Evolutionary conservation across 1,140 invertebrate species (phyloP).

Genomic region (Apis dorsata): DNA sequence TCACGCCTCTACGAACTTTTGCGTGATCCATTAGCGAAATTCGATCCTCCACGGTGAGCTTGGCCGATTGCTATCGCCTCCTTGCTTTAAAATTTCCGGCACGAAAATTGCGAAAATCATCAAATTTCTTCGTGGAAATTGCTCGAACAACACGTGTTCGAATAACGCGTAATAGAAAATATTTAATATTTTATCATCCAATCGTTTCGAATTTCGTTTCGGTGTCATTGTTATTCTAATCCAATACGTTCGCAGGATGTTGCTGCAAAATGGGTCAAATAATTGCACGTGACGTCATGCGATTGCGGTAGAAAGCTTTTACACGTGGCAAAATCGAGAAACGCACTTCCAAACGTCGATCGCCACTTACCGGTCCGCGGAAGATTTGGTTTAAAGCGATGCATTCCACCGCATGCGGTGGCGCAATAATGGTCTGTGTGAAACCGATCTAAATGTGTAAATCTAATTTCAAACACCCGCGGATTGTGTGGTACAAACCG

Average conservation of each 20-base stretch:
- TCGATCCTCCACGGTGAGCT: conserved; percentile 36
- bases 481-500: neutral
- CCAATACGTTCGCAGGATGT: neutral
- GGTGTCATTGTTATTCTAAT: neutral
- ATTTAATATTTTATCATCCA: neutral
- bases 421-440: conserved; percentile 35
- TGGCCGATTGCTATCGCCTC: neutral
- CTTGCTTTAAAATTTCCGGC: neutral
- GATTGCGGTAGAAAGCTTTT: conserved; percentile 34
- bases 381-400: conserved; percentile 32
- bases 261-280: conserved; percentile 25
- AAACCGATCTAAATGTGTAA: conserved; percentile 44
- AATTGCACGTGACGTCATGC: neutral
- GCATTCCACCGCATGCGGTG: conserved; percentile 2
- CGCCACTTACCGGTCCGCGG: conserved; percentile 9
- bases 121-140: no score
- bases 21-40: conserved; percentile 68
- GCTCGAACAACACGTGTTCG: no score
- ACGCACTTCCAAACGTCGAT: conserved; percentile 23
- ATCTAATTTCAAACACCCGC: conserved; percentile 18
- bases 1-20: conserved; percentile 53
- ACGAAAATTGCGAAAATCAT: neutral
- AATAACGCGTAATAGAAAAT: neutral
- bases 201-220: neutral
- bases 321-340: conserved; percentile 27